These are phyloP conservation scores for Mycalesis mineus DNA, from an alignment of 2,888 invertebrate species.

Conservation along the genomic window DNA sequence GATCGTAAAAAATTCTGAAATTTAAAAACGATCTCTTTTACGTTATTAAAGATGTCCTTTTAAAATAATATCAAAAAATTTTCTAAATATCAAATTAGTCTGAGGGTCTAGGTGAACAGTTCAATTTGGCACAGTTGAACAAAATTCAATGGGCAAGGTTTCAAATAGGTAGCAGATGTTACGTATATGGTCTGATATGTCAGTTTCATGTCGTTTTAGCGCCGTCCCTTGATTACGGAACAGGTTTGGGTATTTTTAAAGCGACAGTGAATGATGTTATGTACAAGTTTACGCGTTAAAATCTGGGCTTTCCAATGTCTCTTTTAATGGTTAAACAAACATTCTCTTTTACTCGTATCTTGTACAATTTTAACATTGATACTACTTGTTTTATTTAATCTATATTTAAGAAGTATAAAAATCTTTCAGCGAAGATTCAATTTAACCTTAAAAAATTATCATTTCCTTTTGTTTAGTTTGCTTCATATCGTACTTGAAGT, in stretches of 20 bases:
- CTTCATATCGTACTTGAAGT: too few species aligned
- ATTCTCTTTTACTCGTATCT: conserved; percentile 4
- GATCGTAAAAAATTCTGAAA: too few species aligned
- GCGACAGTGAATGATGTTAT: neutral
- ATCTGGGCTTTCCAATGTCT: conserved; percentile 2
- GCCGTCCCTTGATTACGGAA: neutral
- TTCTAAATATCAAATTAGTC: too few species aligned
- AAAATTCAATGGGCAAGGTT: conserved; percentile 5
- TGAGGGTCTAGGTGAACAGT: conserved; percentile 1
- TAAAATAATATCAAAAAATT: too few species aligned
- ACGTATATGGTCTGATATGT: neutral
- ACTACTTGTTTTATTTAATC: too few species aligned
- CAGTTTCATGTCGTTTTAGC: neutral
- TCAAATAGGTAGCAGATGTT: conserved; percentile 1
- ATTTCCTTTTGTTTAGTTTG: too few species aligned
- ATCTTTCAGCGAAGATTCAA: too few species aligned
- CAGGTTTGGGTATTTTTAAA: conserved; percentile 7
- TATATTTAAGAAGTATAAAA: too few species aligned
- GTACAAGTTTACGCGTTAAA: neutral
- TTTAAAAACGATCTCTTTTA: too few species aligned
- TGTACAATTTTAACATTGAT: too few species aligned
- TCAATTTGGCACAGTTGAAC: neutral
- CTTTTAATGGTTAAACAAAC: neutral
- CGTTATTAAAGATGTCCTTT: too few species aligned
- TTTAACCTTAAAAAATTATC: too few species aligned